Evolutionary conservation across 2,113 vertebrate genomes (phyloP).

Genomic region (Lipophrys pholis): DNA sequence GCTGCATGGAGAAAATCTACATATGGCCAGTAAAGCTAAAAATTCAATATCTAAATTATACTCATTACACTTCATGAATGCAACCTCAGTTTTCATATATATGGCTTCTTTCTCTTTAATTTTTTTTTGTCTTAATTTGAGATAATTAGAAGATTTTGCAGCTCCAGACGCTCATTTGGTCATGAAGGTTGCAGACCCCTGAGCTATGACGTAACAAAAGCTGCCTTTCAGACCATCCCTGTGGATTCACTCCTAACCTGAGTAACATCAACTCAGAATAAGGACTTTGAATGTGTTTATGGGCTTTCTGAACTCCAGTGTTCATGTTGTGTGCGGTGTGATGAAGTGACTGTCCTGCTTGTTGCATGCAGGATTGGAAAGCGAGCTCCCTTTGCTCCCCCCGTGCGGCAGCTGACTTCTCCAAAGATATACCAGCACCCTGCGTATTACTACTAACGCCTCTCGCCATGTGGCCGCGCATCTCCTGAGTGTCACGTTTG

Average conservation of each 20-base stretch:
- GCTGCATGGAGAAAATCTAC: too few species aligned
- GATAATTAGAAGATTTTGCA: too few species aligned
- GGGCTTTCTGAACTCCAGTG: slow-evolving; percentile 82
- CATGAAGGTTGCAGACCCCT: too few species aligned
- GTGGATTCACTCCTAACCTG: slow-evolving; percentile 16
- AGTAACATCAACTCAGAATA: slow-evolving; percentile 23
- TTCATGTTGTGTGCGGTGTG: slow-evolving; percentile 86
- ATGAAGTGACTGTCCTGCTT: slow-evolving; percentile 94
- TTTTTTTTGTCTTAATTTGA: too few species aligned
- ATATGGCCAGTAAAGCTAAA: too few species aligned
- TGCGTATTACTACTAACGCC: slow-evolving; percentile 90
- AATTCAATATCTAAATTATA: too few species aligned
- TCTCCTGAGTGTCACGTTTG: slow-evolving; percentile 11
- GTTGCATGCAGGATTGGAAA: slow-evolving; percentile 98
- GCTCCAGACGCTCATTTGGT: too few species aligned
- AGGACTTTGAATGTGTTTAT: too few species aligned
- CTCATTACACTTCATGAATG: too few species aligned
- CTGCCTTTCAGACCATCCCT: background rate
- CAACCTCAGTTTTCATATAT: too few species aligned
- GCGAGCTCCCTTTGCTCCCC: slow-evolving; percentile 87
- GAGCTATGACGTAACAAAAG: slow-evolving; percentile 7
- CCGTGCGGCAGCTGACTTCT: slow-evolving; percentile 89
- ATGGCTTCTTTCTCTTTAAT: too few species aligned
- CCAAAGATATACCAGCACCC: slow-evolving; percentile 89
- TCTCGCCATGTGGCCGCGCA: slow-evolving; percentile 65